phyloP scores from a whole-genome alignment of 2,888 invertebrate species.

The Leptopilina drosophilae region DNA sequence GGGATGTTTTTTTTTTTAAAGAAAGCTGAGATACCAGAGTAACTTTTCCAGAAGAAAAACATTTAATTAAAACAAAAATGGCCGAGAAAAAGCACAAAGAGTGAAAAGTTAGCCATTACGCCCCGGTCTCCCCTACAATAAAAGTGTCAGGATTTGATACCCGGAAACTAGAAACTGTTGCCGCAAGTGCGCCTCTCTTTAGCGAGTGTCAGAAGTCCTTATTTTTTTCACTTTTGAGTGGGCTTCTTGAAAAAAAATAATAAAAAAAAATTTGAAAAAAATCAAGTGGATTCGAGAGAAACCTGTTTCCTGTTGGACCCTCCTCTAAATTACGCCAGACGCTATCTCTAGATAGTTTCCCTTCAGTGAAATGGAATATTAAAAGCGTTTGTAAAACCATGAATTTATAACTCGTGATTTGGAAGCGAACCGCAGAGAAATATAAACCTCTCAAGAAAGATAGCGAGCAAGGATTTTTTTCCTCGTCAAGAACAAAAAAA shows the following conservation, averaged over 20 bases:
- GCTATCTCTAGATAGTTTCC: conserved; percentile 40
- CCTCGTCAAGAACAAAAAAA: neutral
- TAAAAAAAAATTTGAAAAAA: neutral
- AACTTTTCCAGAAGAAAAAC: too few relatives aligned
- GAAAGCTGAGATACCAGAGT: too few relatives aligned
- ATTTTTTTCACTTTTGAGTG: conserved; percentile 25
- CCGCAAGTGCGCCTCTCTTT: conserved; percentile 13
- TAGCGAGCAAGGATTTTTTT: neutral
- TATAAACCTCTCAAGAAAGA: conserved; percentile 17
- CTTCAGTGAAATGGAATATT: conserved; percentile 36
- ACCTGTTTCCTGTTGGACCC: conserved; percentile 36
- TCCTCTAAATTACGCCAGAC: conserved; percentile 37
- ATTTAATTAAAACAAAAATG: too few relatives aligned
- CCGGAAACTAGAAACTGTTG: conserved; percentile 34
- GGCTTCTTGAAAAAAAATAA: conserved; percentile 26
- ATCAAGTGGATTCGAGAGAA: conserved; percentile 40
- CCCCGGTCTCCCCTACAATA: too few relatives aligned
- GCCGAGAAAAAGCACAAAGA: too few relatives aligned
- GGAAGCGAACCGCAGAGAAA: conserved; percentile 3
- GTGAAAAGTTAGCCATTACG: too few relatives aligned
- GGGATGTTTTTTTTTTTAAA: too few relatives aligned
- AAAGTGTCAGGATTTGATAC: conserved; percentile 21
- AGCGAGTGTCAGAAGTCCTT: conserved; percentile 31
- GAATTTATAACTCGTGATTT: conserved; percentile 25
- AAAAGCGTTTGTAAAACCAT: conserved; percentile 35